These are phyloP conservation scores for Ptychobarbus kaznakovi DNA, from an alignment of 2,797 vertebrate species.

Conservation along the genomic window DNA sequence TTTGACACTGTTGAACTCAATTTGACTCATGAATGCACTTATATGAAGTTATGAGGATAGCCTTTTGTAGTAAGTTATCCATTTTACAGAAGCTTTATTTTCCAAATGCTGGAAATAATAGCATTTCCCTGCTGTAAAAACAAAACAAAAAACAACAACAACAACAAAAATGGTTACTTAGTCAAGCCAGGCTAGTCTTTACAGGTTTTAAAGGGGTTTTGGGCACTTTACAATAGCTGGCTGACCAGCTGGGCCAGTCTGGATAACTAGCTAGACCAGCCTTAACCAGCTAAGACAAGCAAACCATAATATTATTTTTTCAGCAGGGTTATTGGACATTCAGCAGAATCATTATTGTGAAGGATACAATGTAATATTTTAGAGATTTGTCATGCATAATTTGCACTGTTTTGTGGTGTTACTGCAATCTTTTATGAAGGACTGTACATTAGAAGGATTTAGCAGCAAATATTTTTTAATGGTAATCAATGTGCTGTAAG, in stretches of 20 bases:
- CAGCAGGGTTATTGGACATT: not conserved
- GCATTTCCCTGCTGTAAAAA: not conserved
- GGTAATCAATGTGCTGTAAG: not conserved
- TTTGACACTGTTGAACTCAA: not conserved
- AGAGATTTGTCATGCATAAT: conserved; percentile 15
- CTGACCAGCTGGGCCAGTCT: not conserved
- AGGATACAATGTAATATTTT: not conserved
- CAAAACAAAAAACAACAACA: too few species aligned
- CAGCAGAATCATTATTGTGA: not conserved
- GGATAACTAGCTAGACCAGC: not conserved
- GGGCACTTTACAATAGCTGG: not conserved
- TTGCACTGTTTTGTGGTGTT: conserved; percentile 21
- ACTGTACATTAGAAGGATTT: conserved; percentile 44
- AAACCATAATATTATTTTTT: not conserved
- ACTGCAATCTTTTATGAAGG: conserved; percentile 54
- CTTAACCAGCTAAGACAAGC: not conserved
- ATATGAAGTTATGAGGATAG: conserved; percentile 4
- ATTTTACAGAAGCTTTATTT: not conserved
- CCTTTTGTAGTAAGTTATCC: conserved; percentile 14
- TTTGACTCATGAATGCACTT: conserved; percentile 34
- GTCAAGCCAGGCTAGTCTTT: not conserved
- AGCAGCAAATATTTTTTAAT: conserved; percentile 1
- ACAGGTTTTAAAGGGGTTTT: not conserved
- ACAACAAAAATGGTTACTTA: not conserved
- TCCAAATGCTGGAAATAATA: conserved; percentile 29